Base-by-base conservation (phyloP, 1,140 invertebrate species). In the Phymastichus coffea region DNA sequence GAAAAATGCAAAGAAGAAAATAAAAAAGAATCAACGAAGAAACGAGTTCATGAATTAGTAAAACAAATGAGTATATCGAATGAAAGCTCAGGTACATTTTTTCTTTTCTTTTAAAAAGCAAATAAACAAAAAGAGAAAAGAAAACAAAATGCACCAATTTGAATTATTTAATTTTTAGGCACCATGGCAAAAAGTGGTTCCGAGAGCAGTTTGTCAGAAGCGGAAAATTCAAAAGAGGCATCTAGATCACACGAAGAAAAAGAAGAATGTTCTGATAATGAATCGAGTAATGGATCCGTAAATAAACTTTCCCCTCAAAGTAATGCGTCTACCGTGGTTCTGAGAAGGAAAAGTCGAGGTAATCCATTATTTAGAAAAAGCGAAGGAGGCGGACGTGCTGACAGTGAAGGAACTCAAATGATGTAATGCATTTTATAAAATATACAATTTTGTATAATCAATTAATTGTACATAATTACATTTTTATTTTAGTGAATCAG, bases 191-290 rank as follows among this genome's bases (percentile, higher is more conserved):
- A 93, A 78, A 93, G 91, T 64, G 90, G 86, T 7, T 93, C 91
- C 1, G 92, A 93, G 66, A 93, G 91, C 65, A 93, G 91, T 68
- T 78, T 94, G 41, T 93, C 91, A 0, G 92, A 93, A 66, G 85
- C 83, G 19, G 82, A 84, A 51, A 89, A 85, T 68, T 78, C 84
- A 14, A 88, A 89, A 66, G 88, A 90, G 66, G 87, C 87, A 4
- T 81, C 83, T 20, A 83, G 85, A 41, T 81, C 84, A 56, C 85
- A 86, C 40, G 87, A 89, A 57, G 82, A 85, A 52, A 88, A 90
- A 66, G 87, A 88, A 66, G 87, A 89, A 64, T 85, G 74, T 54
- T 80, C 76, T 4, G 76, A 79, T 54, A 80, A 79, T 25, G 78
- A 79, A 55, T 76, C 72, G 9, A 80, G 72, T 23, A 79, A 81